phyloP scores from a whole-genome alignment of 2,797 vertebrate genomes.

The Premnoplex brunnescens region DNA sequence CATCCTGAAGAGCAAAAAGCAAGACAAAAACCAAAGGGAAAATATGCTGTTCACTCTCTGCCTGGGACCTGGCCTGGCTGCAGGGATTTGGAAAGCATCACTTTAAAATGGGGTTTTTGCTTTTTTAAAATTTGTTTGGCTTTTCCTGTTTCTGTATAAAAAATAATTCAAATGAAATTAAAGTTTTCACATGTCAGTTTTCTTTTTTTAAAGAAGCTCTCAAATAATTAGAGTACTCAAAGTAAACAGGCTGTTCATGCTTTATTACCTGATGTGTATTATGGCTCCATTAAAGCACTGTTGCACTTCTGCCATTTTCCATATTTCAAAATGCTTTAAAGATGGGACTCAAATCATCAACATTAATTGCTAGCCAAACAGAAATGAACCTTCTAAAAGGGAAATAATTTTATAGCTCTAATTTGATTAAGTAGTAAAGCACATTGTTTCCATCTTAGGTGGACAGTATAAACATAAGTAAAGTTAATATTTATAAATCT shows the following conservation, averaged over 20 bases:
- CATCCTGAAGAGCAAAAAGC: not conserved
- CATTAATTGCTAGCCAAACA: conserved; percentile 79
- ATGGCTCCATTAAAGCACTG: conserved; percentile 74
- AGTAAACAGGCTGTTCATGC: conserved; percentile 76
- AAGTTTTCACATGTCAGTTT: conserved; percentile 2
- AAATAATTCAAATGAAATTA: conserved; percentile 25
- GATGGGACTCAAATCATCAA: conserved; percentile 69
- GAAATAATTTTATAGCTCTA: conserved; percentile 76
- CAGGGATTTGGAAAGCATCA: not conserved
- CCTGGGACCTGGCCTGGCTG: not conserved
- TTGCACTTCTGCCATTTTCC: conserved; percentile 63
- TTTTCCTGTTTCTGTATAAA: not conserved
- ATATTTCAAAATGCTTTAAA: conserved; percentile 63
- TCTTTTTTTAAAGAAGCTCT: conserved; percentile 70
- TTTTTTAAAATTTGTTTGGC: not conserved
- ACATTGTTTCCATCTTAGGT: conserved; percentile 68
- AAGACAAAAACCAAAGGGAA: not conserved
- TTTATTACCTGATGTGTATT: conserved; percentile 77
- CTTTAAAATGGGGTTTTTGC: not conserved
- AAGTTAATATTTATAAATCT: conserved; percentile 77
- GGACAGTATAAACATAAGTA: conserved; percentile 58
- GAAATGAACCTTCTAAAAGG: conserved; percentile 75
- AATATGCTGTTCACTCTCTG: not conserved
- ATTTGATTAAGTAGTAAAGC: conserved; percentile 78
- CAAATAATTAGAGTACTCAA: conserved; percentile 74